Base-by-base conservation (phyloP, 2,113 vertebrate genomes). In the Nycticebus coucang region DNA sequence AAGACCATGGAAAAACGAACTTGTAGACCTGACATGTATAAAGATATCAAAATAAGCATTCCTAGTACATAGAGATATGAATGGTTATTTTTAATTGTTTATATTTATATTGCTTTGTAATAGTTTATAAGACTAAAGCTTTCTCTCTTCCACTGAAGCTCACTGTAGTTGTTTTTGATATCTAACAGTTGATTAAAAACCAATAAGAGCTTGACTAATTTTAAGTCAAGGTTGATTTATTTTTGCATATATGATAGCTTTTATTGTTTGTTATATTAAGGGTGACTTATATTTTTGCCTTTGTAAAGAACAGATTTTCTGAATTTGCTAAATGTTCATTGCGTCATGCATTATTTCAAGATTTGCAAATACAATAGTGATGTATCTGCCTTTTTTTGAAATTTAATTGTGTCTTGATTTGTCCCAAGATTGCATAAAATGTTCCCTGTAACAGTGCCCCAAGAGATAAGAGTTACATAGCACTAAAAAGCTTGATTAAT, bases 261-360 rank as follows among this genome's bases (percentile, higher is more conserved):
- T 81, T 72, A 62, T 80, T 88, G n/a, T 84, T 78, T 82, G 84
- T 87, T 93, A 77, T 60, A 79, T 87, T 93, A 59, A 59, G 59
- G 86, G 14, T 87, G 11, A 91, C 8, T 93, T 78, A 59, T 59
- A 28, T 64, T 66, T 93, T 95, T 93, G 28, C 41, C 41, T 95
- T 97, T 91, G 35, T 45, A 94, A 91, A 71, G 80, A 89, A 86
- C n/a, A 95, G 30, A 87, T 93, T 94, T 93, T 59, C 55, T 81
- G 66, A 92, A 50, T 93, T 94, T 92, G 57, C 15, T 87, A 97
- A 94, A 87, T 93, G 93, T 21, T 62, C 59, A 89, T 78, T 93
- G 35, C 80, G 85, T 96, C 90, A 95, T 92, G 53, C 60, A 93
- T 91, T 80, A 64, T 95, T 94, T 93, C 12, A 30, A 93, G 84